Conservation (phyloP, 2,888 invertebrate species). For the Proisotoma minuta region DNA sequence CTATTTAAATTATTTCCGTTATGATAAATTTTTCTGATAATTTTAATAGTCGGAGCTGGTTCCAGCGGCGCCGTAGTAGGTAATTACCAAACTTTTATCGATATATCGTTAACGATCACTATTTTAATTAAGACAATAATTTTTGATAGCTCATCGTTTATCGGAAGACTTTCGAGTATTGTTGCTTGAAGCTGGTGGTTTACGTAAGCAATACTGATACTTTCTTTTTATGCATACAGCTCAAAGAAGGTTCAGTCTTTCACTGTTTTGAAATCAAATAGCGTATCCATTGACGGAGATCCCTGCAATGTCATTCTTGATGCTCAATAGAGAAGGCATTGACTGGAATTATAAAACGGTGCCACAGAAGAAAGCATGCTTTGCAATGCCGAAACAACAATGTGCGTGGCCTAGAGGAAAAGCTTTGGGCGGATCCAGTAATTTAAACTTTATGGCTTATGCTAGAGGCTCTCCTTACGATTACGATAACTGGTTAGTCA, state of each 20-base stretch:
- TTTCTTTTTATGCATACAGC: background rate
- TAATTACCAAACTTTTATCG: too few species aligned
- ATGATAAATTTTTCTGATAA: background rate
- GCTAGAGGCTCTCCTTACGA: constrained; percentile 65
- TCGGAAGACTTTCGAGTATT: constrained; percentile 54
- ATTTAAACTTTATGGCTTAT: constrained; percentile 69
- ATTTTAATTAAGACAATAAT: too few species aligned
- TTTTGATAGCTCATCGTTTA: constrained; percentile 11
- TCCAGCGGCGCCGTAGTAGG: constrained; percentile 27
- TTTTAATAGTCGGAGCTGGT: constrained; percentile 26
- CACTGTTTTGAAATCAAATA: constrained; percentile 6
- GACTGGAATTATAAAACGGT: constrained; percentile 69
- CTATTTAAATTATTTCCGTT: too few species aligned
- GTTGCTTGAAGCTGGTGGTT: constrained; percentile 65
- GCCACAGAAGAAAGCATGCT: constrained; percentile 62
- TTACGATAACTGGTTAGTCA: constrained; percentile 53
- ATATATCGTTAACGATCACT: too few species aligned
- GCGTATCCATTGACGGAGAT: constrained; percentile 49
- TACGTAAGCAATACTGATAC: constrained; percentile 34
- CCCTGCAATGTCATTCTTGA: constrained; percentile 52
- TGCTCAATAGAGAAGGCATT: constrained; percentile 60
- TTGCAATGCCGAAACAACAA: constrained; percentile 59
- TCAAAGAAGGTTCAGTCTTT: too few species aligned
- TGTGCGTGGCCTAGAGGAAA: constrained; percentile 67
- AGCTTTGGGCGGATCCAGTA: constrained; percentile 62